Conservation (phyloP, 2,888 invertebrate genomes). For the Drosophila acutilabella region DNA sequence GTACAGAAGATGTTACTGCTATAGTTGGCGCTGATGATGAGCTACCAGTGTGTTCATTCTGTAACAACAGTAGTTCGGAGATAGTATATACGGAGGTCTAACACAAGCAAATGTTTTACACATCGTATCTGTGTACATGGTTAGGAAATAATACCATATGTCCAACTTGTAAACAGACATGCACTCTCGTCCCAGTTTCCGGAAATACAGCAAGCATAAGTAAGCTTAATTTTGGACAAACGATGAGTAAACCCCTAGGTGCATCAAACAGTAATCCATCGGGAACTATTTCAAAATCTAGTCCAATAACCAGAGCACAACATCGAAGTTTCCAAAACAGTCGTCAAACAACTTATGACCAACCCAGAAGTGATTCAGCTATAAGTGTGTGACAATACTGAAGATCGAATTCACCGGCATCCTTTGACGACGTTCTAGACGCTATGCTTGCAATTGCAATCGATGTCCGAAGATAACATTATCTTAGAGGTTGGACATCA, state of each 20-base stretch:
- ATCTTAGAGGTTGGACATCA: slow-evolving; percentile 1
- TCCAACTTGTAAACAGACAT: not conserved
- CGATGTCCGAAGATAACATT: too few species aligned
- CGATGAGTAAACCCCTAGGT: not conserved
- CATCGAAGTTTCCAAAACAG: not conserved
- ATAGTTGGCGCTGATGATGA: too few species aligned
- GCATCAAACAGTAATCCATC: not conserved
- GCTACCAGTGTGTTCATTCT: not conserved
- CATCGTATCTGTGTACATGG: not conserved
- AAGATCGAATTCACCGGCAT: not conserved
- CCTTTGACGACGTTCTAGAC: slow-evolving; percentile 1
- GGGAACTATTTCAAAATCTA: not conserved
- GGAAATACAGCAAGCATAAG: not conserved
- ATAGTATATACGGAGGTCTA: not conserved
- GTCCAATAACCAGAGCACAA: not conserved
- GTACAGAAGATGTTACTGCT: too few species aligned
- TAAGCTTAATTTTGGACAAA: not conserved
- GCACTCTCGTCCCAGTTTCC: not conserved
- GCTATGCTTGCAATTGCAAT: slow-evolving; percentile 1
- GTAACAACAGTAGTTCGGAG: not conserved
- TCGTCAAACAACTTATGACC: not conserved
- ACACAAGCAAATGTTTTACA: too few species aligned
- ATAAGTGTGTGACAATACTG: not conserved
- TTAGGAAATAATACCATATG: not conserved
- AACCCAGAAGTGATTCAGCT: too few species aligned